Evolutionary conservation across 2,113 vertebrate species (phyloP).

Genomic region (Benitochromis conjunctus): DNA sequence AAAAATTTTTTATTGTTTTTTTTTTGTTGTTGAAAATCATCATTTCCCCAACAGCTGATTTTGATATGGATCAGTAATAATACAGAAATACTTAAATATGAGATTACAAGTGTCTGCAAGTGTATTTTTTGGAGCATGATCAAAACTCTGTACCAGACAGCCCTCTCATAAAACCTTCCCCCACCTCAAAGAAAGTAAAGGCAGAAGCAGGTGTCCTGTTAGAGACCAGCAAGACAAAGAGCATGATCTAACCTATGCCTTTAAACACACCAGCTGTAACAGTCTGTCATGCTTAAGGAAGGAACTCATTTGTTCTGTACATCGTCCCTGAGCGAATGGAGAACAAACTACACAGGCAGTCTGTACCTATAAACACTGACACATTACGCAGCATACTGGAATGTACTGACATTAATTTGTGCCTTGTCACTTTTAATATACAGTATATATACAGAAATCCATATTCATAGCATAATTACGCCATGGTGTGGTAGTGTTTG

Average conservation of each 20-base stretch:
- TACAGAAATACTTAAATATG: not conserved
- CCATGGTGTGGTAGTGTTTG: conserved; percentile 37
- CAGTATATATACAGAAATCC: conserved; percentile 13
- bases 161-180: not conserved
- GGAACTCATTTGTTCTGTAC: conserved; percentile 18
- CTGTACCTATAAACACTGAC: not conserved
- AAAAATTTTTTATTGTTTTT: not conserved
- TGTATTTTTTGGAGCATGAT: not conserved
- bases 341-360: conserved; percentile 5
- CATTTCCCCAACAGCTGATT: not conserved
- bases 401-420: not conserved
- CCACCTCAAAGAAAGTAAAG: not conserved
- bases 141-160: not conserved
- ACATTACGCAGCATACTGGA: conserved; percentile 3
- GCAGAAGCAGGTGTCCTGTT: not conserved
- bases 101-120: not conserved
- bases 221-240: conserved; percentile 4
- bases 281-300: conserved; percentile 12
- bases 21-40: not conserved
- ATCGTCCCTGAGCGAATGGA: conserved; percentile 62
- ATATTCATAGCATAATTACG: not conserved
- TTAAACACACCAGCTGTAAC: not conserved
- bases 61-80: not conserved
- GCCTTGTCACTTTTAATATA: not conserved
- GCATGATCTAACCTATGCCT: not conserved